A percentile compares a stretch with the other conserved stretches of the same genome.
Evolutionary conservation across 2,113 vertebrate genomes (phyloP).

Genomic region (Clarias macrocephalus): DNA sequence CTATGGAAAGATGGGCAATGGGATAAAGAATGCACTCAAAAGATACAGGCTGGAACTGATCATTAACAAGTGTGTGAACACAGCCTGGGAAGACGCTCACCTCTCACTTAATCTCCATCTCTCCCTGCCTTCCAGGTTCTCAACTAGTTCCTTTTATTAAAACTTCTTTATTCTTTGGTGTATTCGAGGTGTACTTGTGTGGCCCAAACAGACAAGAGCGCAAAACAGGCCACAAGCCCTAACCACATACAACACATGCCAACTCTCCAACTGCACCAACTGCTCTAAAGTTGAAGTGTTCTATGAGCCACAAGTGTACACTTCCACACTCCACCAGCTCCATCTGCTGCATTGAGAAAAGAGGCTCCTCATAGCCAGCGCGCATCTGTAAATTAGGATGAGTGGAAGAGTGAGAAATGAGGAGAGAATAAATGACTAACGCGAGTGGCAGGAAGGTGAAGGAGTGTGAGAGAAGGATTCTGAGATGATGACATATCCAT

Average conservation of each 20-base stretch:
- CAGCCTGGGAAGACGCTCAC: conserved; percentile 30
- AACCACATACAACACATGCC: conserved; percentile 6
- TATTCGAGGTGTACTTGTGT: background rate
- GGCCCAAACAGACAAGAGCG: background rate
- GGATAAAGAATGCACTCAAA: conserved; percentile 41
- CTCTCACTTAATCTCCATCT: conserved; percentile 28
- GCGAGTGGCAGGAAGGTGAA: conserved; percentile 15
- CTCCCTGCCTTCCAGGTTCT: background rate
- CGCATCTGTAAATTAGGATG: conserved; percentile 8
- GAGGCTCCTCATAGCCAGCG: background rate
- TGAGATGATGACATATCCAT: conserved; percentile 7
- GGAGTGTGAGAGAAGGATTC: conserved; percentile 15
- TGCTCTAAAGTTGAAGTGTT: conserved; percentile 23
- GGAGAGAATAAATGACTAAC: background rate
- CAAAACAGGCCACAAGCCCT: background rate
- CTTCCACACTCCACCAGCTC: conserved; percentile 13
- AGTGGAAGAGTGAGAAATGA: background rate
- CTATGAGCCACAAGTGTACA: conserved; percentile 12
- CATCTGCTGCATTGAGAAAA: conserved; percentile 27
- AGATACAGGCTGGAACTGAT: conserved; percentile 50
- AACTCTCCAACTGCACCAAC: background rate
- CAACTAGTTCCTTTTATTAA: background rate
- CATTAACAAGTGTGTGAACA: conserved; percentile 36
- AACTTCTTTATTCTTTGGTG: background rate
- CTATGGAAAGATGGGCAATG: conserved; percentile 43